Base-by-base conservation (phyloP, 1,140 invertebrate species). In the Sarcophaga peregrina region DNA sequence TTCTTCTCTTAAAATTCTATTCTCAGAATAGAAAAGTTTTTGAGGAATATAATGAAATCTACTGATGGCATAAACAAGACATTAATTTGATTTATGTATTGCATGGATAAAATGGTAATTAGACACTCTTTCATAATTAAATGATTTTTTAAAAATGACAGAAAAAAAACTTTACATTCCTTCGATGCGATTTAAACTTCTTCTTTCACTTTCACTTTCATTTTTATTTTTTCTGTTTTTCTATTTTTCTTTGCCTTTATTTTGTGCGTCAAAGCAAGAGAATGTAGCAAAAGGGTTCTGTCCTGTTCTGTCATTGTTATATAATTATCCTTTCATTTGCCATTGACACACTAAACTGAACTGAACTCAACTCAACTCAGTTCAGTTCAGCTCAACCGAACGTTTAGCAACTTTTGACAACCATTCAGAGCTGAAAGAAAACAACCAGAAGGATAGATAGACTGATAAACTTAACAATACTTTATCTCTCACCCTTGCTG, bases 61-160 rank as follows among this genome's bases (percentile, higher is more conserved):
- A 58, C 54, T 58, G 10, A 7, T 37, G 25, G 25, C 25, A 37
- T 58, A 58, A 58, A 58, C 54, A 58, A 58, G 54, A n/a, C 13
- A 58, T 58, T 58, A 58, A 58, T 58, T 58, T 58, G 54, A 58
- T 58, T 58, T 58, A 58, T 58, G 54, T 11, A 37, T 37, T 37
- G 25, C 25, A 37, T 37, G 25, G 25, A 37, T 37, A 13, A 58
- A 58, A 58, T 58, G 15, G 54, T 13, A 58, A 58, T 58, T 58
- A 58, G 54, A 58, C 54, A 58, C 54, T 58, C n/a, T 58, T 11
- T 58, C 54, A 58, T 58, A 58, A 58, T 58, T 58, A 58, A 58
- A 58, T 37, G 25, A 37, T 37, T n/a, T 58, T 58, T 58, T 7
- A 58, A 58, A 58, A 58, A 37, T 37, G 25, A 37, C 1, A 4